A percentile compares a stretch with the other conserved stretches of the same genome.
These are phyloP conservation scores for Drosophila affinis DNA, from an alignment of 2,888 invertebrate genomes.

Conservation along the genomic window DNA sequence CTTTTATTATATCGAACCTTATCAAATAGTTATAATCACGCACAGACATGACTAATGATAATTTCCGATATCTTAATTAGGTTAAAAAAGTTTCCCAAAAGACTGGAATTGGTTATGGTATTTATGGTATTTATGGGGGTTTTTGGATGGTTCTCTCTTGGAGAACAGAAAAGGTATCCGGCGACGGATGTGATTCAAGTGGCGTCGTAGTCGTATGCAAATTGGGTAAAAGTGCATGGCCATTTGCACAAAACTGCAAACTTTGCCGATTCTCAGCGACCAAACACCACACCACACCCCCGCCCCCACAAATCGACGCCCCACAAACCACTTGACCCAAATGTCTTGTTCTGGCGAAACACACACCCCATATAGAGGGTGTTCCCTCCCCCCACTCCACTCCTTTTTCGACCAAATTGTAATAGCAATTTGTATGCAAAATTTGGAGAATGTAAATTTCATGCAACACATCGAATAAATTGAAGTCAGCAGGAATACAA, in stretches of 20 bases:
- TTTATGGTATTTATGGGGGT: background rate
- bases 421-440: conserved; percentile 74
- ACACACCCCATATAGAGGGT: background rate
- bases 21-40: too few species aligned
- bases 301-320: conserved; percentile 43
- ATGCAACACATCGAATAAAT: conserved; percentile 66
- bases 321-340: conserved; percentile 66
- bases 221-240: conserved; percentile 57
- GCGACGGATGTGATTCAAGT: conserved; percentile 40
- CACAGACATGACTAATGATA: conserved; percentile 18
- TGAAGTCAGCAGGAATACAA: conserved; percentile 50
- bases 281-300: conserved; percentile 1
- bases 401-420: conserved; percentile 29
- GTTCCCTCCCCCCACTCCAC: background rate
- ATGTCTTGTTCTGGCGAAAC: conserved; percentile 45
- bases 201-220: conserved; percentile 55
- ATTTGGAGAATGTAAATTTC: conserved; percentile 68
- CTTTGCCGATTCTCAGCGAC: conserved; percentile 33
- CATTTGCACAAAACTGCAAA: conserved; percentile 55
- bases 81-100: background rate
- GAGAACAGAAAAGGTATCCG: conserved; percentile 12
- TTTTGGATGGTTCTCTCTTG: background rate
- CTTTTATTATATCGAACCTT: background rate
- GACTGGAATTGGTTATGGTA: background rate
- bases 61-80: conserved; percentile 23